phyloP scores from a whole-genome alignment of 2,888 invertebrate genomes.

The Tigriopus californicus region DNA sequence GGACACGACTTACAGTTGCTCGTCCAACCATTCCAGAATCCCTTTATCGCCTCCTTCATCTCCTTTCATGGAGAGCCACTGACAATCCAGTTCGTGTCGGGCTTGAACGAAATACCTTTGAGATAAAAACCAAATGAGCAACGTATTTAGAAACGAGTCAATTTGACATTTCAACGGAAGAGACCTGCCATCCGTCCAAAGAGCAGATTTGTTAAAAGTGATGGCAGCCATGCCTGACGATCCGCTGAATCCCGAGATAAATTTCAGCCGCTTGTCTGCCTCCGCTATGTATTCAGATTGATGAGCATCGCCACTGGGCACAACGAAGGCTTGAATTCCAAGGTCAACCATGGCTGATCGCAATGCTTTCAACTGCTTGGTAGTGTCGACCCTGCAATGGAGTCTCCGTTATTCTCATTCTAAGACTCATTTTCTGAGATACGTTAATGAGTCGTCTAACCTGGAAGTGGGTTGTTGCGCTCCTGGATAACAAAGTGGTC shows the following conservation, averaged over 20 bases:
- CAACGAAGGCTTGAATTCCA: conserved; percentile 47
- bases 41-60: conserved; percentile 34
- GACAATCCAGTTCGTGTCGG: conserved; percentile 49
- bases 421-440: too few species aligned
- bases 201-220: conserved; percentile 29
- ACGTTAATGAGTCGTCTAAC: too few species aligned
- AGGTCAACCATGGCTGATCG: conserved; percentile 29
- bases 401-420: too few species aligned
- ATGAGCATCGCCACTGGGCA: conserved; percentile 62
- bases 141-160: too few species aligned
- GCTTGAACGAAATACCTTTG: conserved; percentile 79
- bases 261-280: conserved; percentile 32
- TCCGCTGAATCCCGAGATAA: conserved; percentile 18
- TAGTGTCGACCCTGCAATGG: not conserved
- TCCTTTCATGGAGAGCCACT: conserved; percentile 83
- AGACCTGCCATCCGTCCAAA: conserved; percentile 96
- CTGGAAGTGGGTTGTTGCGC: too few species aligned
- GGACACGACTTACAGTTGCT: conserved; percentile 34
- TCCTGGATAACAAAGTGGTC: too few species aligned
- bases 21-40: conserved; percentile 49
- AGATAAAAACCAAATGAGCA: too few species aligned
- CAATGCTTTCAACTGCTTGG: conserved; percentile 27
- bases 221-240: conserved; percentile 10
- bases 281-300: conserved; percentile 26
- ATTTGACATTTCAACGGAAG: too few species aligned